These are phyloP conservation scores for Phyllostomus discolor DNA, from an alignment of 2,113 vertebrate genomes.

Conservation along the genomic window DNA sequence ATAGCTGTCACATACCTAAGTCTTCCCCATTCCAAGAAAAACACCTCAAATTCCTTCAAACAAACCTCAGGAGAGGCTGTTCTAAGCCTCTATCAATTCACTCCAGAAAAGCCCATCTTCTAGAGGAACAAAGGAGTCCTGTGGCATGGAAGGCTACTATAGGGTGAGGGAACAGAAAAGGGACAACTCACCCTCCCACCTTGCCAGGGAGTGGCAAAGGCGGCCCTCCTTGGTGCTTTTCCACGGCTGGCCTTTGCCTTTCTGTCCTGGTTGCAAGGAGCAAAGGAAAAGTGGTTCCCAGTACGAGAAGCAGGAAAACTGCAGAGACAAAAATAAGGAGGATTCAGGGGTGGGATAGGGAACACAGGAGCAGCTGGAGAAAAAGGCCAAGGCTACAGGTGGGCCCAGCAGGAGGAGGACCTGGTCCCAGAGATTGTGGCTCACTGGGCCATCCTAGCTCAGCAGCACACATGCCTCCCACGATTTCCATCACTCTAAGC, in stretches of 20 bases:
- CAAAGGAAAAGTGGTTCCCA: not conserved
- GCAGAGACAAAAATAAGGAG: not conserved
- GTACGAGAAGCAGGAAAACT: not conserved
- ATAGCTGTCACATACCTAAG: not conserved
- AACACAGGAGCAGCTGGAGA: not conserved
- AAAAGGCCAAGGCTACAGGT: not conserved
- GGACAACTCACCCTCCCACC: not conserved
- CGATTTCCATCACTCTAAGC: not conserved
- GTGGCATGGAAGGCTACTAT: not conserved
- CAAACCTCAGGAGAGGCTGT: not conserved
- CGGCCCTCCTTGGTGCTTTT: not conserved
- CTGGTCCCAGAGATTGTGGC: not conserved
- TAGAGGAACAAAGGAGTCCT: not conserved
- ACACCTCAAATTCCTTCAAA: not conserved
- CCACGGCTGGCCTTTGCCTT: not conserved
- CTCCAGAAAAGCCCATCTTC: not conserved
- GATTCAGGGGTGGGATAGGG: not conserved
- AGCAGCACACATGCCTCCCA: rapidly evolving
- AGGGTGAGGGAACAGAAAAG: not conserved
- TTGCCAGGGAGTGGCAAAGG: not conserved
- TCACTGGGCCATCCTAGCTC: not conserved
- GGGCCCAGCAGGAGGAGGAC: not conserved
- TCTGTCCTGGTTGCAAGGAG: not conserved
- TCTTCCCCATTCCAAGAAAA: not conserved
- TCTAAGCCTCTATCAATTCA: not conserved